Evolutionary conservation across 2,797 vertebrate genomes (phyloP), one percentile per base, ranked within the genome.

Genomic region (Geotria australis): DNA sequence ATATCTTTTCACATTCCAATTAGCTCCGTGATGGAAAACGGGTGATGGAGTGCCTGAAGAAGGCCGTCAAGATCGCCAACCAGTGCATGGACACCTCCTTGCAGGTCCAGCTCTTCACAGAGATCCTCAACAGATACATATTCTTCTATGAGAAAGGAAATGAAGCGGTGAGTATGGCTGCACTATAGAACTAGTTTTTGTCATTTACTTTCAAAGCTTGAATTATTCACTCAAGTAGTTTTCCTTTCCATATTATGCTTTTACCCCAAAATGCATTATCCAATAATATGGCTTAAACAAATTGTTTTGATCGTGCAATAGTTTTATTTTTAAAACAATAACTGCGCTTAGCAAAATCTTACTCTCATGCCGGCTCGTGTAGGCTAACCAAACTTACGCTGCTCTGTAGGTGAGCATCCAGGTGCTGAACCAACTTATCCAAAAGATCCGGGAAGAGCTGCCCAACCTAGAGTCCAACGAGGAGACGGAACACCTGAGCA

Each of bases 1-100:
- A 12, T 8, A 5, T 10, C 10, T 48, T 47, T 12, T 2, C 9
- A 12, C 11, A 53, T 59, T 64, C 48, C 47, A 6, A 65, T 13
- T 64, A 94, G 91, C 88, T 94, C 65, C 85, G 85, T 9, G 88
- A 93, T 60, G 85, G 86, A 10, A 93, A 93, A 60, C 77, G 88
- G 58, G 91, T 98, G 61, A 91, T 98, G 85, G 91, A 98, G 64
- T 98, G 91, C 68, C 68, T 98, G 62, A 98, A 98, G 71, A 98
- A 98, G 66, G 88, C 91, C 8, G 72, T 98, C 65, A 98, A 98
- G 73, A 98, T 98, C 56, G 91, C 88, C 62, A 96, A 96, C 68
- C 91, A 98, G 71, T 98, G 91, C 70, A 98, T 98, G 88, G 91
- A 98, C 64, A 83, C 83, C 1, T 94, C 91, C n/a, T 74, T 98